Evolutionary conservation across 1,140 invertebrate genomes (phyloP).

Genomic region (Magallana gigas): DNA sequence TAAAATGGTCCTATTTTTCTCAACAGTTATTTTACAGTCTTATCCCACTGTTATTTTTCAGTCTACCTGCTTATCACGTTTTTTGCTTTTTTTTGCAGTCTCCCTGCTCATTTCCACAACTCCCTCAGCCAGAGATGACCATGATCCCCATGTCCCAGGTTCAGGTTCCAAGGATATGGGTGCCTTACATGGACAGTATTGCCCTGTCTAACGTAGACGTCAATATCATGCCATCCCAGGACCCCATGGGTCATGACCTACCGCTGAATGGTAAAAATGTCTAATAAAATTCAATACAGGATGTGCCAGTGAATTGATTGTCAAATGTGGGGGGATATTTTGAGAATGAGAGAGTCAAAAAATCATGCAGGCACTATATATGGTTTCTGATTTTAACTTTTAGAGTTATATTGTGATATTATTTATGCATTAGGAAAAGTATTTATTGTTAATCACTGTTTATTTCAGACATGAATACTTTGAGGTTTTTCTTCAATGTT

Average conservation of each 20-base stretch:
- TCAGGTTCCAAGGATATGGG: constrained; percentile 61
- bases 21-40: too few relatives aligned
- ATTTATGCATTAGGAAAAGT: too few relatives aligned
- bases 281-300: too few relatives aligned
- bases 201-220: constrained; percentile 69
- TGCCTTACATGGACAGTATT: constrained; percentile 69
- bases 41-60: too few relatives aligned
- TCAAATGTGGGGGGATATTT: too few relatives aligned
- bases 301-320: too few relatives aligned
- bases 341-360: too few relatives aligned
- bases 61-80: too few relatives aligned
- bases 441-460: neutral
- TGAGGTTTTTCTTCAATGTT: constrained; percentile 75
- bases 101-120: neutral
- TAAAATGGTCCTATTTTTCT: too few relatives aligned
- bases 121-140: constrained; percentile 6
- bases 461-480: constrained; percentile 71
- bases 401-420: too few relatives aligned
- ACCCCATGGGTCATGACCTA: constrained; percentile 70
- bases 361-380: too few relatives aligned
- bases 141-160: neutral
- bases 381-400: too few relatives aligned
- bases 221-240: constrained; percentile 68
- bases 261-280: constrained; percentile 62
- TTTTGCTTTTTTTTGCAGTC: neutral